A percentile compares a stretch with the other conserved stretches of the same genome.
Evolutionary conservation across 2,113 vertebrate species (phyloP).

Genomic region (Marcusenius ussheri): DNA sequence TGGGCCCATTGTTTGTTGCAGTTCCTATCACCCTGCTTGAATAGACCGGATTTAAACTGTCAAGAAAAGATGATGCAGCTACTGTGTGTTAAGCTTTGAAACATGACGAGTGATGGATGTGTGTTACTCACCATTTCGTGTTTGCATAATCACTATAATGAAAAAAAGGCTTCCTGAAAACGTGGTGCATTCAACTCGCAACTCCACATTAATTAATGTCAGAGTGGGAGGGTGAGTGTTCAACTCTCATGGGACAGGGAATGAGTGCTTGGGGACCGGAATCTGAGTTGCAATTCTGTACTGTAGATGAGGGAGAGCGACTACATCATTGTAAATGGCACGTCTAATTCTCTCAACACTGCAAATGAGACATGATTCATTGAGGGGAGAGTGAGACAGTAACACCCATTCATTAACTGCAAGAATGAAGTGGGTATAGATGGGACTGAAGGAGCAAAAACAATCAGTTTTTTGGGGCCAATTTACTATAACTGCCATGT

Average conservation of each 20-base stretch:
- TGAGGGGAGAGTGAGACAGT: neutral
- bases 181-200: neutral
- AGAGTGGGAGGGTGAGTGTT: neutral
- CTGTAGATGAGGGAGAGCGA: neutral
- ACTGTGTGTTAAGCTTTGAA: neutral
- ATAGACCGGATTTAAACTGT: neutral
- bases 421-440: neutral
- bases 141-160: neutral
- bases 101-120: neutral
- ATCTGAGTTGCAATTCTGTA: neutral
- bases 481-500: neutral
- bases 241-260: neutral
- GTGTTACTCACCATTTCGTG: neutral
- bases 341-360: neutral
- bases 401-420: neutral
- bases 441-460: neutral
- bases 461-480: neutral
- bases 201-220: neutral
- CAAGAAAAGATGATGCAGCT: neutral
- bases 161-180: neutral
- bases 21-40: neutral
- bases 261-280: neutral
- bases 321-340: neutral
- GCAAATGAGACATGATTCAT: neutral
- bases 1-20: neutral